Evolutionary conservation across 2,113 vertebrate genomes (phyloP).

Genomic region (Corydoras sp.): DNA sequence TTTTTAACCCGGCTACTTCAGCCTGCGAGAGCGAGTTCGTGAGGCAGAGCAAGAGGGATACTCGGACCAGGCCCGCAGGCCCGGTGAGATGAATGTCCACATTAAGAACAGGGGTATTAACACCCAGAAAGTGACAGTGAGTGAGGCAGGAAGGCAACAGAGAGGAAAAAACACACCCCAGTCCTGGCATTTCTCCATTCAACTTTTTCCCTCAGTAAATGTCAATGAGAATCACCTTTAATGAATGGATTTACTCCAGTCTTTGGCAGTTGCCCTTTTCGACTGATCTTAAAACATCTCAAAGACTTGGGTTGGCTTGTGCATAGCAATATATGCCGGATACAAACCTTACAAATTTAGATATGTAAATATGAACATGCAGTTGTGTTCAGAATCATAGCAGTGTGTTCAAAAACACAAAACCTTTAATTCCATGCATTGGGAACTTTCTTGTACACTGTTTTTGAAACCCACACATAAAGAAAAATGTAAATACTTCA

Average conservation of each 20-base stretch:
- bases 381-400: too few species aligned
- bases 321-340: neutral
- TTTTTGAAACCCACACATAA: too few species aligned
- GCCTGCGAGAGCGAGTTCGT: neutral
- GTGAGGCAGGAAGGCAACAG: neutral
- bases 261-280: constrained; percentile 1
- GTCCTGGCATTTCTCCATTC: constrained; percentile 42
- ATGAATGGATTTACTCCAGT: neutral
- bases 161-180: neutral
- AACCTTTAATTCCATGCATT: too few species aligned
- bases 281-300: neutral
- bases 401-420: too few species aligned
- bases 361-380: too few species aligned
- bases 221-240: neutral
- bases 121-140: constrained; percentile 3
- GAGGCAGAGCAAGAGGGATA: constrained; percentile 14
- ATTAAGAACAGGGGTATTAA: constrained; percentile 63
- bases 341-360: too few species aligned
- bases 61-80: neutral
- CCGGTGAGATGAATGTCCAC: constrained; percentile 73
- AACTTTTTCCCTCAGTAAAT: constrained; percentile 7
- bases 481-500: too few species aligned
- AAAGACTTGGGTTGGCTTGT: neutral
- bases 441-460: too few species aligned
- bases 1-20: constrained; percentile 30